phyloP scores from a whole-genome alignment of 2,113 vertebrate species.

The Oryzias curvinotus region DNA sequence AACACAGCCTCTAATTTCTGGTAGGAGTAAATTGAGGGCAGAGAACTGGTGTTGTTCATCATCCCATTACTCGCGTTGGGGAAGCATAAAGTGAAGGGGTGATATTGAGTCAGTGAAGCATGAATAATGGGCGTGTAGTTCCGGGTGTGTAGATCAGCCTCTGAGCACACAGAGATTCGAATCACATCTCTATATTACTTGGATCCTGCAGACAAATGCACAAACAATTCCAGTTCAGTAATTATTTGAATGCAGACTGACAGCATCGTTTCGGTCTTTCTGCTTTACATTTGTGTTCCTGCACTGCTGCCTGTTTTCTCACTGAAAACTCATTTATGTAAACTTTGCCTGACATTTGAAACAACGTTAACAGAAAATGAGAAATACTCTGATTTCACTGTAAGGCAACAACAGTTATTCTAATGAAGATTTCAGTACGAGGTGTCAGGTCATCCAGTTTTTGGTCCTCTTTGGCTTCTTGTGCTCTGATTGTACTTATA shows the following conservation, averaged over 20 bases:
- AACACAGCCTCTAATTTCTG: conserved; percentile 68
- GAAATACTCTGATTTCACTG: too few species aligned
- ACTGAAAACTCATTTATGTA: too few species aligned
- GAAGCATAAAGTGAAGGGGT: conserved; percentile 2
- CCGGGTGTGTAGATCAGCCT: neutral
- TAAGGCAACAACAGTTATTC: too few species aligned
- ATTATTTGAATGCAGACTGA: neutral
- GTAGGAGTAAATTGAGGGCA: conserved; percentile 61
- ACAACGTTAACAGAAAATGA: too few species aligned
- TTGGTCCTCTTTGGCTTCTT: too few species aligned
- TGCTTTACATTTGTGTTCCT: neutral
- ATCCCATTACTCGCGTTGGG: conserved; percentile 39
- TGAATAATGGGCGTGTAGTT: conserved; percentile 15
- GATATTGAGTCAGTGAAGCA: conserved; percentile 27
- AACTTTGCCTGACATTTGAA: too few species aligned
- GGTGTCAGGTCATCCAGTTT: too few species aligned
- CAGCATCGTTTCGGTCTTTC: neutral
- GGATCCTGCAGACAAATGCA: neutral
- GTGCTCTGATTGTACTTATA: too few species aligned
- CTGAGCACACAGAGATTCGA: conserved; percentile 4
- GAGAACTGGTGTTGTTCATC: conserved; percentile 61
- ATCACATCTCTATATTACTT: conserved; percentile 1
- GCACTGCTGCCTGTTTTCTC: too few species aligned
- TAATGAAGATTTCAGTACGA: too few species aligned
- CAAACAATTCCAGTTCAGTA: neutral